These are phyloP conservation scores for Loris lydekkerianus DNA, from an alignment of 2,797 vertebrate species.

Conservation along the genomic window DNA sequence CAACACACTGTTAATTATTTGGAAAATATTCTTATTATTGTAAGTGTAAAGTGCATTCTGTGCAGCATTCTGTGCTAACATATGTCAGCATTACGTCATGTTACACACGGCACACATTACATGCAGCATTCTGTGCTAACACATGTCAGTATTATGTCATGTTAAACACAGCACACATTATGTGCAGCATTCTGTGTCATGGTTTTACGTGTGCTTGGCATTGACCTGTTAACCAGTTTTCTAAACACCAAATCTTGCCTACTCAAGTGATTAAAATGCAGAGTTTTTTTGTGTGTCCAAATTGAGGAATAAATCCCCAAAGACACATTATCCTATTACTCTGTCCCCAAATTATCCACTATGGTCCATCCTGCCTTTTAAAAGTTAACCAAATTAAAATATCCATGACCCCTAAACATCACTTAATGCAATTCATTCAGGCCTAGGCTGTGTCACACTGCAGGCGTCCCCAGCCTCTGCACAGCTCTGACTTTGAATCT, in stretches of 20 bases:
- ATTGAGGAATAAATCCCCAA: not conserved
- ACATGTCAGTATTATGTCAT: too few species aligned
- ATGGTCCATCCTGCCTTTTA: not conserved
- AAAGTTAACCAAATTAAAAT: not conserved
- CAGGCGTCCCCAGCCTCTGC: not conserved
- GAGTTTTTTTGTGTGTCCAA: not conserved
- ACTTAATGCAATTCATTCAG: constrained; percentile 40
- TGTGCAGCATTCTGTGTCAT: not conserved
- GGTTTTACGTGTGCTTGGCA: not conserved
- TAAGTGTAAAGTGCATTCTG: not conserved
- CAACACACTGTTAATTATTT: not conserved
- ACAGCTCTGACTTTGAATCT: constrained; percentile 60
- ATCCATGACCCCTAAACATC: not conserved
- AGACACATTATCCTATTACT: constrained; percentile 19
- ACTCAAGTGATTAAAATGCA: constrained; percentile 36
- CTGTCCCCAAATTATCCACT: constrained; percentile 9
- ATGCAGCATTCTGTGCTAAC: not conserved
- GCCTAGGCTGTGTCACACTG: not conserved
- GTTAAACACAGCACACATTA: too few species aligned
- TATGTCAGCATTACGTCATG: too few species aligned
- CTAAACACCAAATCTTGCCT: not conserved
- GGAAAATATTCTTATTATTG: not conserved
- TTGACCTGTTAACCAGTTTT: constrained; percentile 1
- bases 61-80: not conserved
- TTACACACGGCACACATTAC: too few species aligned